Conservation (phyloP, 2,797 vertebrate genomes). For the Tiaroga cobitis region DNA sequence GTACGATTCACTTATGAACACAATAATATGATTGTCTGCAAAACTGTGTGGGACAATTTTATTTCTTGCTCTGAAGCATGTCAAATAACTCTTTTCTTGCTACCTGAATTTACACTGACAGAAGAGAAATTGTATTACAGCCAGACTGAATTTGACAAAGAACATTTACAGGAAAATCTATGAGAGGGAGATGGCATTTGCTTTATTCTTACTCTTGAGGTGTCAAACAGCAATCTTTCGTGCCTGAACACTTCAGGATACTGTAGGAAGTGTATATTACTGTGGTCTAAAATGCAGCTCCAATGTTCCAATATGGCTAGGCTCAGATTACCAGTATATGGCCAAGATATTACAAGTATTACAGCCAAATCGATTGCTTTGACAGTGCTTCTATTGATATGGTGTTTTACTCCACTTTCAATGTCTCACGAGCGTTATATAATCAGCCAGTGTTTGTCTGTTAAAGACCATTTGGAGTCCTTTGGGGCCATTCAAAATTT, state of each 20-base stretch:
- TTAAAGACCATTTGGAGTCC: background rate
- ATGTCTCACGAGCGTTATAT: background rate
- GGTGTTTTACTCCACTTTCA: slow-evolving; percentile 2
- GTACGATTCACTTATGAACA: background rate
- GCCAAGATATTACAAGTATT: background rate
- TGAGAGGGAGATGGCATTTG: background rate
- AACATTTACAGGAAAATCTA: slow-evolving; percentile 17
- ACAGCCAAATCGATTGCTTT: slow-evolving; percentile 15
- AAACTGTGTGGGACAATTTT: slow-evolving; percentile 13
- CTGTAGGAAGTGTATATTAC: background rate
- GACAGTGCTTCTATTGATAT: background rate
- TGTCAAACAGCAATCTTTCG: background rate
- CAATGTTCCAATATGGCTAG: background rate
- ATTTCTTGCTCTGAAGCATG: slow-evolving; percentile 13
- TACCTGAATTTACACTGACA: slow-evolving; percentile 24
- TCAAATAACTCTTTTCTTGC: slow-evolving; percentile 28
- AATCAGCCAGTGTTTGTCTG: background rate
- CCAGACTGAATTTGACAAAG: slow-evolving; percentile 23
- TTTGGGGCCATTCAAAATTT: background rate
- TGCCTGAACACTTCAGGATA: slow-evolving; percentile 22
- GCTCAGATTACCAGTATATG: background rate
- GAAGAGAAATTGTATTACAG: slow-evolving; percentile 39
- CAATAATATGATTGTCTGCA: background rate
- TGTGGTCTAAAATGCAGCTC: slow-evolving; percentile 14
- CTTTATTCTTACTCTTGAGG: slow-evolving; percentile 5